Base-by-base conservation (phyloP, 2,113 vertebrate species). In the Gymnocephalus cernua region DNA sequence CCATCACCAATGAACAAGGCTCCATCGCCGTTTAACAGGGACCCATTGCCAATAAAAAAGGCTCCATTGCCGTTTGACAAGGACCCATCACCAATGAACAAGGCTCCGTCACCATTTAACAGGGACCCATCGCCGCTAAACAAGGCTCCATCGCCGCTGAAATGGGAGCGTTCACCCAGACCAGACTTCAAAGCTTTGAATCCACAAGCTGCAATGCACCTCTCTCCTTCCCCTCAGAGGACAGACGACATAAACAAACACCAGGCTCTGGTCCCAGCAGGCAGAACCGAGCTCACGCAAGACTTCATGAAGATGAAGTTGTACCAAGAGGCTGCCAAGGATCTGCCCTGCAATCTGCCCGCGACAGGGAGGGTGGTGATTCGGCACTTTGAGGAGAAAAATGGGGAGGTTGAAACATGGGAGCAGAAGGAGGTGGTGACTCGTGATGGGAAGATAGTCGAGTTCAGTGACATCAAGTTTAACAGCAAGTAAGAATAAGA, bases 381-480 rank as follows among this genome's bases (percentile, higher is more conserved):
- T 44, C 83, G 63, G 1, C 75, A 77, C 2, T 93, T 88, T 41
- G 79, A 86, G 68, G 66, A 90, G 78, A 92, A 82, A 53, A 56
- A 92, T 0, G 92, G 91, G 1, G 67, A 80, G n/a, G 59, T 86
- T 4, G 91, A 13, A 53, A 74, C 14, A 2, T 91, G 93, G 87
- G 84, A 87, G 69, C 88, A 93, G 68, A 95, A 79, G 32, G 91
- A 94, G 66, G 91, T 95, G 54, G 82, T 93, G 61, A 94, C 86
- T 14, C 84, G 71, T 1, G 67, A 89, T 21, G 94, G 94, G n/a
- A 92, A 78, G 64, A 91, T 95, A 6, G 44, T 93, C 23, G 93
- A 93, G 61, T 94, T 71, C 41, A 83, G 92, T 0, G 76, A 95
- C 35, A 3, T 95, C 32, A 89, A 44, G 50, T 87, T 92, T 79